Conservation (phyloP, 2,888 invertebrate genomes). For the Sabatieria punctata region DNA sequence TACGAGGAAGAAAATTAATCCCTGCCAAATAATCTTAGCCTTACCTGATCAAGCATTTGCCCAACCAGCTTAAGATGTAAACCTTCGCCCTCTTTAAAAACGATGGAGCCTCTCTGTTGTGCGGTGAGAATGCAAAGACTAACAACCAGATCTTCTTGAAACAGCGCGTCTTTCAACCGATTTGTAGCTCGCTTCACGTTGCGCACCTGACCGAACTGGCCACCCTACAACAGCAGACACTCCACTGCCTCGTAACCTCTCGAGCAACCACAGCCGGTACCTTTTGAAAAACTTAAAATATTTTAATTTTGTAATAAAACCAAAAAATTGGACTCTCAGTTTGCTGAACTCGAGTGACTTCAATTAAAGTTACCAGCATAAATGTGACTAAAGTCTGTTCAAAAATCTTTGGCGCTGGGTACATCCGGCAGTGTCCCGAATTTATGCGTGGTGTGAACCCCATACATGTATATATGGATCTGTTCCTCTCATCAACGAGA, state of each 20-base stretch:
- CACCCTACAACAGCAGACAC: constrained; percentile 61
- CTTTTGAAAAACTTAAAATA: constrained; percentile 7
- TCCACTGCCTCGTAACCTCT: not conserved
- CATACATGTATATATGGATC: too few relatives aligned
- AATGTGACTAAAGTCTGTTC: too few relatives aligned
- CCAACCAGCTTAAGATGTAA: constrained; percentile 55
- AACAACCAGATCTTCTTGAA: constrained; percentile 75
- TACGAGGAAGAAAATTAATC: too few relatives aligned
- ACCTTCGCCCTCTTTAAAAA: constrained; percentile 42
- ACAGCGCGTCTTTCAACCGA: constrained; percentile 79
- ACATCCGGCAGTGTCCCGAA: too few relatives aligned
- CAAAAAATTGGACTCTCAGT: too few relatives aligned
- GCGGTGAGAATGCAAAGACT: constrained; percentile 82
- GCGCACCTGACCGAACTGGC: constrained; percentile 86
- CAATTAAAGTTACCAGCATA: too few relatives aligned
- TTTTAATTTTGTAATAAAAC: constrained; percentile 5
- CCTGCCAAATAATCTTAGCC: too few relatives aligned
- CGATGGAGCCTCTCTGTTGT: constrained; percentile 87
- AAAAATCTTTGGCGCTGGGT: too few relatives aligned
- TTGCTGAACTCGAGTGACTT: too few relatives aligned
- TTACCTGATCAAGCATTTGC: constrained; percentile 47
- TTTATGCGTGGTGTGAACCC: too few relatives aligned
- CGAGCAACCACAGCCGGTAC: not conserved
- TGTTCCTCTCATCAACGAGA: too few relatives aligned
- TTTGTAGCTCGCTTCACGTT: constrained; percentile 89